Conservation (phyloP, 2,113 vertebrate genomes). For the Rhinoderma darwinii region DNA sequence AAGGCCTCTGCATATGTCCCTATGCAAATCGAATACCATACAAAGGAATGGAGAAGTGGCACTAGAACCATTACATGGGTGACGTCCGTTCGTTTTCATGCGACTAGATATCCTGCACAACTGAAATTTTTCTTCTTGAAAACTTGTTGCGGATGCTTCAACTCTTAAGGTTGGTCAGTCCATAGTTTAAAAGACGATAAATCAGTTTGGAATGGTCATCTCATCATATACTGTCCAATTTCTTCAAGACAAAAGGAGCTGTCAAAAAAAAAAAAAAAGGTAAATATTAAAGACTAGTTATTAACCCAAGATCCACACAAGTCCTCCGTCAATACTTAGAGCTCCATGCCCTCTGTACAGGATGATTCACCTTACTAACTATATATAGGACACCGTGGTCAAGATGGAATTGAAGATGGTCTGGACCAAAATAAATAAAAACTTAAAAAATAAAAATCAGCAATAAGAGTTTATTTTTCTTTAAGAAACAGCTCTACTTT, state of each 20-base stretch:
- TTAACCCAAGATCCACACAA: accelerated
- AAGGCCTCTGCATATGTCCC: neutral
- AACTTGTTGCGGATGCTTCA: neutral
- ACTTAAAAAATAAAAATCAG: too few relatives aligned
- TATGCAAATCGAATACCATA: neutral
- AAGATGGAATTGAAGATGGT: too few relatives aligned
- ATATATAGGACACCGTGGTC: neutral
- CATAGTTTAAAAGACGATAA: neutral
- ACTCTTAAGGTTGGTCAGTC: neutral
- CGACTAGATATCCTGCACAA: neutral
- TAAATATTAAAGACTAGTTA: neutral
- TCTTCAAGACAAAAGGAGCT: conserved; percentile 94
- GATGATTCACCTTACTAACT: neutral
- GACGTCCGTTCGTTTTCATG: neutral
- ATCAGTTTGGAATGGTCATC: neutral
- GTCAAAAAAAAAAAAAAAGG: conserved; percentile 51
- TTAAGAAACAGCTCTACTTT: too few relatives aligned
- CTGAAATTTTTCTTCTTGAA: neutral
- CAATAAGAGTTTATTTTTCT: too few relatives aligned
- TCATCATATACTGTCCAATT: conserved; percentile 92
- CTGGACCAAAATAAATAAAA: too few relatives aligned
- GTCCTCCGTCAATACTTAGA: neutral
- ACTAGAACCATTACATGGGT: neutral
- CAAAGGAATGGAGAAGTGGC: neutral
- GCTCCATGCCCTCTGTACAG: neutral